phyloP scores from a whole-genome alignment of 1,140 invertebrate genomes.

The Platyura marginata region DNA sequence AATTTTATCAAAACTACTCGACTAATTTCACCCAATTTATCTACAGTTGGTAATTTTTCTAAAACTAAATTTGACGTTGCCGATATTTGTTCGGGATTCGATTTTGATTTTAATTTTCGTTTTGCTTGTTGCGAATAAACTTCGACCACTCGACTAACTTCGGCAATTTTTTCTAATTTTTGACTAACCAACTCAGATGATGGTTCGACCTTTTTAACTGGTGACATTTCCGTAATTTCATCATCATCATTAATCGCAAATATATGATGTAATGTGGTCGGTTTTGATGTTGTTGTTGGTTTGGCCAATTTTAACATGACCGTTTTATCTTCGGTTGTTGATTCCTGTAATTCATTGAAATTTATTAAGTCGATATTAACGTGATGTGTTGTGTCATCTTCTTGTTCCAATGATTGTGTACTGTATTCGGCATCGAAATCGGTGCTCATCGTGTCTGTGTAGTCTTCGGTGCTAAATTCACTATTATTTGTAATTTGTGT shows the following conservation, averaged over 20 bases:
- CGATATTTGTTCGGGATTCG: slow-evolving; percentile 28
- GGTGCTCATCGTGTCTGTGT: slow-evolving; percentile 4
- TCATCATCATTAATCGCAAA: slow-evolving; percentile 27
- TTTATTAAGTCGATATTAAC: not conserved
- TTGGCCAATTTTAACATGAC: not conserved
- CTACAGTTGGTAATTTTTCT: slow-evolving; percentile 33
- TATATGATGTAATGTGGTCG: slow-evolving; percentile 29
- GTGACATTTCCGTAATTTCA: slow-evolving; percentile 2
- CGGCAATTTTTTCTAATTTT: slow-evolving; percentile 35
- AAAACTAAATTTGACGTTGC: slow-evolving; percentile 21
- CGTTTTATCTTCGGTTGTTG: slow-evolving; percentile 1
- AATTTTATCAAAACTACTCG: slow-evolving; percentile 40
- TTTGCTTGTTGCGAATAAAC: slow-evolving; percentile 38
- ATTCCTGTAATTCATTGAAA: slow-evolving; percentile 1
- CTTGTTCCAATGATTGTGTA: not conserved
- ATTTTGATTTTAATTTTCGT: slow-evolving; percentile 31
- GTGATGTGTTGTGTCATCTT: not conserved
- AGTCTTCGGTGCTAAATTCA: slow-evolving; percentile 4
- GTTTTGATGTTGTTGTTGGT: slow-evolving; percentile 18
- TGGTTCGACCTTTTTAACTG: slow-evolving; percentile 1
- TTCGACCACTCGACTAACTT: slow-evolving; percentile 43
- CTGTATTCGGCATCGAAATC: not conserved
- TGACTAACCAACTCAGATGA: slow-evolving; percentile 5
- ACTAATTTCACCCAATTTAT: slow-evolving; percentile 44
- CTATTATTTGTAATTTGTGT: slow-evolving; percentile 5